Evolutionary conservation across 2,797 vertebrate genomes (phyloP).

Genomic region (Euthynnus affinis): DNA sequence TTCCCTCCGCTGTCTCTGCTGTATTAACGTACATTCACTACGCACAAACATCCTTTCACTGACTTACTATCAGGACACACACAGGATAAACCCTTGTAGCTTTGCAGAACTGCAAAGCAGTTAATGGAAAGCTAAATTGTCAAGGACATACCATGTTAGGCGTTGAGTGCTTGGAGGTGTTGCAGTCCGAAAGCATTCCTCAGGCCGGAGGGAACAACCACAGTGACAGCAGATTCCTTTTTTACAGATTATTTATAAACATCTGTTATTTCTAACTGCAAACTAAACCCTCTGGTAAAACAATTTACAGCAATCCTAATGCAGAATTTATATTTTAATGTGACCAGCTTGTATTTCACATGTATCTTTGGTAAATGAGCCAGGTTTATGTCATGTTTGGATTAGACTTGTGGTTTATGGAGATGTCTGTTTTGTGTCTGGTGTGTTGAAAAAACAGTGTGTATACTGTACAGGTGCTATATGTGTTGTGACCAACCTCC

Average conservation of each 20-base stretch:
- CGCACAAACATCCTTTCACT: conserved; percentile 10
- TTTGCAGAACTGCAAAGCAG: conserved; percentile 51
- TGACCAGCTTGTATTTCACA: conserved; percentile 57
- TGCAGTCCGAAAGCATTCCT: conserved; percentile 60
- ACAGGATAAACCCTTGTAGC: conserved; percentile 45
- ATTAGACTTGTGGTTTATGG: conserved; percentile 53
- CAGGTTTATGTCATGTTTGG: conserved; percentile 63
- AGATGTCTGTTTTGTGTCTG: conserved; percentile 53
- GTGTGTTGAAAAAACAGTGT: conserved; percentile 43
- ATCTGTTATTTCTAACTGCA: conserved; percentile 70
- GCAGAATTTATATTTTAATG: conserved; percentile 62
- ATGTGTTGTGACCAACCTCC: conserved; percentile 23
- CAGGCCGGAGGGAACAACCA: conserved; percentile 39
- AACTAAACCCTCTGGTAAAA: conserved; percentile 45
- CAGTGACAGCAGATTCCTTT: conserved; percentile 64
- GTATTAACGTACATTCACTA: conserved; percentile 36
- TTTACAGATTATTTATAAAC: conserved; percentile 75
- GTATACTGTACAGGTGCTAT: conserved; percentile 19
- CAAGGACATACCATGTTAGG: conserved; percentile 76
- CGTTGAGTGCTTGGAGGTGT: conserved; percentile 51
- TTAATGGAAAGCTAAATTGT: conserved; percentile 68
- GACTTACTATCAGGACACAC: conserved; percentile 29
- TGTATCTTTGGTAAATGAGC: conserved; percentile 59
- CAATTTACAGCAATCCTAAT: conserved; percentile 50
- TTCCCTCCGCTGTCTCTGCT: conserved; percentile 41